Evolutionary conservation across 1,140 invertebrate genomes (phyloP), one percentile per base, ranked within the genome.

Genomic region (Drosophila pectinifera): DNA sequence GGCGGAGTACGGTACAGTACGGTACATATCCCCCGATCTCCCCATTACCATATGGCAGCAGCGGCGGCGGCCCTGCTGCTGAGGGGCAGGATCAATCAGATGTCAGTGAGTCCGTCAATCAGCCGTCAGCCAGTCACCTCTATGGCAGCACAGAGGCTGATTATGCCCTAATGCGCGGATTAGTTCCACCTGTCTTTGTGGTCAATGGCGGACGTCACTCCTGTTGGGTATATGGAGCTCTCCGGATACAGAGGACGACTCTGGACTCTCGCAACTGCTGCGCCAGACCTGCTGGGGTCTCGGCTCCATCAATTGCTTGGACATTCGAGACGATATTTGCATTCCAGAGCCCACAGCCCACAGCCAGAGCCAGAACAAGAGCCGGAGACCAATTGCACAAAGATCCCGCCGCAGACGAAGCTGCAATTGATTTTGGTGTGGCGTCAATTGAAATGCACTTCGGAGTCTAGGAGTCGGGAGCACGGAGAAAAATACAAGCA

Each of bases 371-470:
- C 28, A 31, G 8, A 39, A 7, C 38, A 22, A 24, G 22, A 51
- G 38, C n/a, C 59, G 28, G 14, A 13, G 31, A 36, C 26, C 41
- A 74, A 76, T 76, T 77, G 73, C 62, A 76, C 63, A 76, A 77
- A 77, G 73, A 77, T 77, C 49, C 73, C 73, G 73, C 54, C 63
- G 31, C 69, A 74, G 70, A 62, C 69, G 48, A 45, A 46, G 48
- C 46, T 73, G 68, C 78, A 84, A 84, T 84, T 84, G 81, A 84
- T 84, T 80, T 84, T 70, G 70, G 78, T 70, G 81, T 85, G 73
- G 61, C 78, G 79, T 73, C 79, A 84, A 84, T 84, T 84, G 81
- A 84, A 84, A 85, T 84, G 81, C 81, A 85, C 70, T 74, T 74
- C 69, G 68, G 45, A 73, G 69, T 70, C 69, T 51, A 72, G 67